Evolutionary conservation across 2,113 vertebrate species (phyloP).

Genomic region (Nanorana parkeri): DNA sequence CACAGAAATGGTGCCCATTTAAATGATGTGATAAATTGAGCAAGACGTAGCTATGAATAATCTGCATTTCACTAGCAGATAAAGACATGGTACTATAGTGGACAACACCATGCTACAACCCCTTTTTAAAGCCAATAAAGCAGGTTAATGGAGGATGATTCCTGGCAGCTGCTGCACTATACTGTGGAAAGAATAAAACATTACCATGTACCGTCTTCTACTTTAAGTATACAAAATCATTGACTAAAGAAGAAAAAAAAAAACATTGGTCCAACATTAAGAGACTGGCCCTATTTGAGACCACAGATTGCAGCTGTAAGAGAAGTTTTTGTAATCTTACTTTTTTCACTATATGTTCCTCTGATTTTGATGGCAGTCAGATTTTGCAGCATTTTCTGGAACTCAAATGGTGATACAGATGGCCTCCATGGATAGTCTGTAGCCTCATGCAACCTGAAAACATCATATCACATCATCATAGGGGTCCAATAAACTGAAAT

Average conservation of each 20-base stretch:
- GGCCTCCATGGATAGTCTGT: slow-evolving; percentile 93
- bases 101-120: too few relatives aligned
- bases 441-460: slow-evolving; percentile 86
- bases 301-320: background rate
- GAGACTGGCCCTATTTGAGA: too few relatives aligned
- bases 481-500: background rate
- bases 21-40: background rate
- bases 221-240: too few relatives aligned
- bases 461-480: slow-evolving; percentile 30
- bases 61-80: background rate
- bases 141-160: too few relatives aligned
- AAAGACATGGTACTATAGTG: background rate
- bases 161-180: too few relatives aligned
- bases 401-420: slow-evolving; percentile 81
- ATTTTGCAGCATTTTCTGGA: slow-evolving; percentile 95
- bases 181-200: too few relatives aligned
- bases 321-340: slow-evolving; percentile 68
- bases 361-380: slow-evolving; percentile 93
- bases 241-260: too few relatives aligned
- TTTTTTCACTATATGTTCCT: slow-evolving; percentile 92
- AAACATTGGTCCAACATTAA: too few relatives aligned
- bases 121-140: too few relatives aligned
- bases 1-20: background rate
- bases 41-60: background rate
- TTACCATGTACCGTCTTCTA: too few relatives aligned